Conservation (phyloP, 2,888 invertebrate species). For the Thera britannica region DNA sequence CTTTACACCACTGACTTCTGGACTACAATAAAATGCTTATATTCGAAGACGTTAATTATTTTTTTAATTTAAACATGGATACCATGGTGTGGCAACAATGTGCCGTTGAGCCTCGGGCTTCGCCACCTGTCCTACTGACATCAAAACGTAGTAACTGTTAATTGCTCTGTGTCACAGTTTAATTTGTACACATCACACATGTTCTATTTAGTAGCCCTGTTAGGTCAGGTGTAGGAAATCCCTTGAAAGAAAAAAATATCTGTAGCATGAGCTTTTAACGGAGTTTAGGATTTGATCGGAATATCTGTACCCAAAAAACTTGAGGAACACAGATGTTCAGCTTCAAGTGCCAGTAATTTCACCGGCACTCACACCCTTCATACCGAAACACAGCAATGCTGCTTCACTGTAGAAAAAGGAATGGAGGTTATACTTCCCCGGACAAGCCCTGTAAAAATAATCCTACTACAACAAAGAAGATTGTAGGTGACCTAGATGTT, state of each 20-base stretch:
- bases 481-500: neutral
- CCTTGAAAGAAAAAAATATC: neutral
- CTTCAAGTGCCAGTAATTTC: too few species aligned
- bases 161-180: slow-evolving; percentile 12
- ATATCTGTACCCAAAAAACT: too few species aligned
- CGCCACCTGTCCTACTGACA: slow-evolving; percentile 63
- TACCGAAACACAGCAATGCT: too few species aligned
- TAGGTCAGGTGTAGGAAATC: neutral
- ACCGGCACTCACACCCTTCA: too few species aligned
- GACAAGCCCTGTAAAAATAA: too few species aligned
- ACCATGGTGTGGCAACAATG: slow-evolving; percentile 45
- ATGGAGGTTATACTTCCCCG: too few species aligned
- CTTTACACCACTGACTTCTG: neutral
- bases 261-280: neutral
- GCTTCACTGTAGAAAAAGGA: too few species aligned
- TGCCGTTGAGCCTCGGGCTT: slow-evolving; percentile 67
- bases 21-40: slow-evolving; percentile 47
- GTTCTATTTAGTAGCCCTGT: neutral
- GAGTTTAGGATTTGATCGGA: too few species aligned
- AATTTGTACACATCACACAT: slow-evolving; percentile 10
- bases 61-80: slow-evolving; percentile 64
- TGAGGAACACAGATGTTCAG: too few species aligned
- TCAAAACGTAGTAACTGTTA: slow-evolving; percentile 27
- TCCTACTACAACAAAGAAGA: neutral
- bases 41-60: slow-evolving; percentile 63